Evolutionary conservation across 2,113 vertebrate genomes (phyloP).

Genomic region (Collichthys lucidus): DNA sequence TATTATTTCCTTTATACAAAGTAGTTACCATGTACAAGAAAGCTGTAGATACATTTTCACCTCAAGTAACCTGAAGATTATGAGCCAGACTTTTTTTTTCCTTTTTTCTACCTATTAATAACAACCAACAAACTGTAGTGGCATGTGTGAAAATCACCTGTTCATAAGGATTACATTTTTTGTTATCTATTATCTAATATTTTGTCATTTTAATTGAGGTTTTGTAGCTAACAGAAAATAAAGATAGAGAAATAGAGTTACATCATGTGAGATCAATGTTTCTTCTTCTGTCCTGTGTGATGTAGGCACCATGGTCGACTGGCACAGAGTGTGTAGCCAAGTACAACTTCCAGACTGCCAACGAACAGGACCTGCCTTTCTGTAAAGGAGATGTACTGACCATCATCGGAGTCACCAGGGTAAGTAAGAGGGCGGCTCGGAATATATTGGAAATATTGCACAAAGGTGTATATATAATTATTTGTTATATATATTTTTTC

Average conservation of each 20-base stretch:
- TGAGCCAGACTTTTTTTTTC: too few species aligned
- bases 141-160: neutral
- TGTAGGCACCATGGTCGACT: conserved; percentile 87
- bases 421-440: conserved; percentile 53
- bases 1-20: too few species aligned
- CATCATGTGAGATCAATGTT: neutral
- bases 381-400: conserved; percentile 97
- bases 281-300: conserved; percentile 1
- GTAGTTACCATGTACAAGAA: too few species aligned
- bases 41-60: too few species aligned
- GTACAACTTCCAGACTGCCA: conserved; percentile 96
- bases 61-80: too few species aligned
- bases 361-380: conserved; percentile 96
- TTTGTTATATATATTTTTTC: neutral
- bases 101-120: neutral
- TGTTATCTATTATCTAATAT: too few species aligned
- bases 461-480: too few species aligned
- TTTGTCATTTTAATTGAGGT: neutral
- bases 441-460: neutral
- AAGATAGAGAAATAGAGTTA: neutral
- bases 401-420: conserved; percentile 96
- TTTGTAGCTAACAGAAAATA: neutral
- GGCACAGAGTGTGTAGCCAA: conserved; percentile 99
- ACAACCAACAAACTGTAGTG: neutral
- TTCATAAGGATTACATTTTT: too few species aligned